Evolutionary conservation across 2,797 vertebrate species (phyloP).

Genomic region (Phrynocephalus guinanensis): DNA sequence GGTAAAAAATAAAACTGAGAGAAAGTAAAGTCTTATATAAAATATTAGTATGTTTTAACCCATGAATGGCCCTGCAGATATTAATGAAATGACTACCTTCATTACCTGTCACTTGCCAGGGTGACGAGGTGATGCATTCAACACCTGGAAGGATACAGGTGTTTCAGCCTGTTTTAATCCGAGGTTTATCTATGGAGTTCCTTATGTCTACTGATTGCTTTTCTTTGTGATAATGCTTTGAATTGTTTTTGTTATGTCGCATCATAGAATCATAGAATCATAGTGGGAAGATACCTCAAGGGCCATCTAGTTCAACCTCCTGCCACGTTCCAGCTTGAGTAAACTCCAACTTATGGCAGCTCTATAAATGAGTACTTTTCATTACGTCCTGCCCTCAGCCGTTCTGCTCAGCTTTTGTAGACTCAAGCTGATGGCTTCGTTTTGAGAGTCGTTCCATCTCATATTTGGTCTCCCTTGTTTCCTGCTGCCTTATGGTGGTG

Average conservation of each 20-base stretch:
- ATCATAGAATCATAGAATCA: too few species aligned
- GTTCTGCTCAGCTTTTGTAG: too few species aligned
- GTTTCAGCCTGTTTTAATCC: background rate
- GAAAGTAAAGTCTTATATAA: background rate
- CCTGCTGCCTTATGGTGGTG: too few species aligned
- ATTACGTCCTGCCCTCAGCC: too few species aligned
- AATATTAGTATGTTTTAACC: background rate
- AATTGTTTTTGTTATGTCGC: background rate
- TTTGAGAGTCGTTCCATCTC: too few species aligned
- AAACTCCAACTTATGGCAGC: too few species aligned
- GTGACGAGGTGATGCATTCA: background rate
- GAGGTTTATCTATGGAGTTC: background rate
- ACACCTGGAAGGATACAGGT: background rate
- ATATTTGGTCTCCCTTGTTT: too few species aligned
- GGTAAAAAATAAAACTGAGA: background rate
- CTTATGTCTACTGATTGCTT: background rate
- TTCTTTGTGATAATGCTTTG: background rate
- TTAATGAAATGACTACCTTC: background rate
- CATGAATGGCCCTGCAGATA: background rate
- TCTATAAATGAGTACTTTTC: too few species aligned
- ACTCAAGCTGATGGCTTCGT: too few species aligned
- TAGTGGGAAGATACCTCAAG: too few species aligned
- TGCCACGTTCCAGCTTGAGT: too few species aligned
- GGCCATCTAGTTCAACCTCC: too few species aligned
- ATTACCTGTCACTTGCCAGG: background rate